Evolutionary conservation across 1,140 invertebrate species (phyloP).

Genomic region (Leptopilina boulardi): DNA sequence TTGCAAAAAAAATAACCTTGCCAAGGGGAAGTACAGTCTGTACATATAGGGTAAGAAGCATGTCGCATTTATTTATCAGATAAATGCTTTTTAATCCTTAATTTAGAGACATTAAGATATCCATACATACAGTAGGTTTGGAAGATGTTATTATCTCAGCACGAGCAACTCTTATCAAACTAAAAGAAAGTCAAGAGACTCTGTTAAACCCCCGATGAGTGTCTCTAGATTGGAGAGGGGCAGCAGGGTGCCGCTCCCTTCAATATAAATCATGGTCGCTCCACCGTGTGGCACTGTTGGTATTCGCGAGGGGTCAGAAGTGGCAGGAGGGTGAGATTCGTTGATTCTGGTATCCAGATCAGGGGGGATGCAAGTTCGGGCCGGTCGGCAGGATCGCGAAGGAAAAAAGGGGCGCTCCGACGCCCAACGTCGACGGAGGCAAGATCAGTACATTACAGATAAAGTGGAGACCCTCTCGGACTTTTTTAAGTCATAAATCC

Average conservation of each 20-base stretch:
- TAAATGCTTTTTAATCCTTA: not conserved
- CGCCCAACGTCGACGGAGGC: slow-evolving; percentile 65
- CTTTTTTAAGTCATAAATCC: slow-evolving; percentile 77
- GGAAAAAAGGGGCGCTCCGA: slow-evolving; percentile 49
- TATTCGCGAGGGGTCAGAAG: slow-evolving; percentile 49
- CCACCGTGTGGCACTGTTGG: slow-evolving; percentile 58
- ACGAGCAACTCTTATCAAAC: slow-evolving; percentile 29
- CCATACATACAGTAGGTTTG: not conserved
- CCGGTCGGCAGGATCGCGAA: slow-evolving; percentile 51
- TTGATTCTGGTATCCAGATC: slow-evolving; percentile 62
- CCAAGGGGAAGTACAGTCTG: too few species aligned
- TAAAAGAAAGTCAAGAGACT: slow-evolving; percentile 33
- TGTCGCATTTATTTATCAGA: too few species aligned
- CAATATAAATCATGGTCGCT: slow-evolving; percentile 69
- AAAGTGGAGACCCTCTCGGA: slow-evolving; percentile 73
- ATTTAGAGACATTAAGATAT: not conserved
- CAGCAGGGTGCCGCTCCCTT: slow-evolving; percentile 45
- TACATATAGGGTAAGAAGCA: too few species aligned
- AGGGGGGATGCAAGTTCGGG: slow-evolving; percentile 52
- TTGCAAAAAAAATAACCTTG: too few species aligned
- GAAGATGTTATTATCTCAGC: slow-evolving; percentile 14
- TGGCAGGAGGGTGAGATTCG: slow-evolving; percentile 49
- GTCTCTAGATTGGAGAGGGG: slow-evolving; percentile 40
- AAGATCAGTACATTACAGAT: slow-evolving; percentile 77
- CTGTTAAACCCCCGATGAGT: slow-evolving; percentile 33